Conservation (phyloP, 2,797 vertebrate genomes). For the Pseudomugil tenellus region DNA sequence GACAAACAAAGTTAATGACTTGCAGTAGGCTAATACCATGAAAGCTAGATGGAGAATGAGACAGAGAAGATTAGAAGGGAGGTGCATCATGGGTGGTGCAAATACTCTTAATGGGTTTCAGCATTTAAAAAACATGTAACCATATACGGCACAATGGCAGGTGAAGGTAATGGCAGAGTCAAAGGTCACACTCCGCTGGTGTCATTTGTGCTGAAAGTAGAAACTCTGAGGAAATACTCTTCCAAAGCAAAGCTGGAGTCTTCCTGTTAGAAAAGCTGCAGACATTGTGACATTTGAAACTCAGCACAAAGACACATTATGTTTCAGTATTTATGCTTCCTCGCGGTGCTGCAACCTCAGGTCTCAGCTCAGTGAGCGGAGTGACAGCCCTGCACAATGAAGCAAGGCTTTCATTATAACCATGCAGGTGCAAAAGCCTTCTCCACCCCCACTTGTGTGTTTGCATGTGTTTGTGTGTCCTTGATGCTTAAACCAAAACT, state of each 20-base stretch:
- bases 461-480: slow-evolving; percentile 24
- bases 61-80: neutral
- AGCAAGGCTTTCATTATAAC: slow-evolving; percentile 31
- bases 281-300: slow-evolving; percentile 42
- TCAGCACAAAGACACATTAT: slow-evolving; percentile 30
- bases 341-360: slow-evolving; percentile 29
- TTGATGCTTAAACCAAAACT: slow-evolving; percentile 36
- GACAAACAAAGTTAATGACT: neutral
- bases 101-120: neutral
- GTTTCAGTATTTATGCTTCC: slow-evolving; percentile 35
- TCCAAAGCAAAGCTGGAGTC: slow-evolving; percentile 5
- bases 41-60: neutral
- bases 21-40: neutral
- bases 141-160: slow-evolving; percentile 21
- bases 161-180: slow-evolving; percentile 24
- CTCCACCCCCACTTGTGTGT: slow-evolving; percentile 8
- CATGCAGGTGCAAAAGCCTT: slow-evolving; percentile 25
- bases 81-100: neutral
- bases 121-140: neutral
- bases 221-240: slow-evolving; percentile 23
- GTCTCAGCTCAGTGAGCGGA: slow-evolving; percentile 43
- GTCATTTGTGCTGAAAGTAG: slow-evolving; percentile 31
- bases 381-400: slow-evolving; percentile 38
- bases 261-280: slow-evolving; percentile 36
- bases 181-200: slow-evolving; percentile 29